These are phyloP conservation scores for Homalodisca vitripennis DNA, from an alignment of 1,140 invertebrate genomes.

Conservation along the genomic window DNA sequence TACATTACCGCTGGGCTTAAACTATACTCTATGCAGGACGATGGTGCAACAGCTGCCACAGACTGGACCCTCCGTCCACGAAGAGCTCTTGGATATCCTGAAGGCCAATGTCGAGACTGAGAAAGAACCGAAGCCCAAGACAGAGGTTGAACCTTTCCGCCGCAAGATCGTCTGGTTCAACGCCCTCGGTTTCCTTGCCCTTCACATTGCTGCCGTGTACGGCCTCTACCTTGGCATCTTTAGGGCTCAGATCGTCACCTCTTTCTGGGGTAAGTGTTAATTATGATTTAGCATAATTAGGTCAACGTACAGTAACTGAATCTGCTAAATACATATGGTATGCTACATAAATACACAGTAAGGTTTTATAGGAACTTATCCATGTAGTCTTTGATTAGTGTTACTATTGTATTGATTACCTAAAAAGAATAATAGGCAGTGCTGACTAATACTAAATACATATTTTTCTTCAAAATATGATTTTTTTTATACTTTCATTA, in stretches of 20 bases:
- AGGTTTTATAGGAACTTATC: no score
- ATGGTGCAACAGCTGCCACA: neutral
- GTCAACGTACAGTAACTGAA: no score
- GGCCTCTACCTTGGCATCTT: constrained; percentile 33
- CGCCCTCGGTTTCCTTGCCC: constrained; percentile 30
- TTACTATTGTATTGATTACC: no score
- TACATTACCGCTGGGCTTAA: no score
- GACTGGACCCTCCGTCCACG: neutral
- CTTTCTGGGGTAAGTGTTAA: constrained; percentile 40
- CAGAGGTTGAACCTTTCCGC: constrained; percentile 25
- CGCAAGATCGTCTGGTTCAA: constrained; percentile 37
- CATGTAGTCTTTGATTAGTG: no score
- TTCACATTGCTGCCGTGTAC: constrained; percentile 36
- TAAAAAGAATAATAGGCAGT: no score
- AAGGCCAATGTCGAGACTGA: neutral
- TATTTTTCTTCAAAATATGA: no score
- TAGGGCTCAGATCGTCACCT: constrained; percentile 30
- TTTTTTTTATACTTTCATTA: no score
- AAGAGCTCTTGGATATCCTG: neutral
- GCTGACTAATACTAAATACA: no score
- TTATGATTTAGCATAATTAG: no score
- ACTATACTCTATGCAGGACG: neutral
- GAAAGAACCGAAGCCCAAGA: neutral
- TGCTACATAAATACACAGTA: no score
- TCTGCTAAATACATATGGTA: no score